These are phyloP conservation scores for Melipona quadrifasciata DNA, from an alignment of 1,140 invertebrate species.

Conservation along the genomic window DNA sequence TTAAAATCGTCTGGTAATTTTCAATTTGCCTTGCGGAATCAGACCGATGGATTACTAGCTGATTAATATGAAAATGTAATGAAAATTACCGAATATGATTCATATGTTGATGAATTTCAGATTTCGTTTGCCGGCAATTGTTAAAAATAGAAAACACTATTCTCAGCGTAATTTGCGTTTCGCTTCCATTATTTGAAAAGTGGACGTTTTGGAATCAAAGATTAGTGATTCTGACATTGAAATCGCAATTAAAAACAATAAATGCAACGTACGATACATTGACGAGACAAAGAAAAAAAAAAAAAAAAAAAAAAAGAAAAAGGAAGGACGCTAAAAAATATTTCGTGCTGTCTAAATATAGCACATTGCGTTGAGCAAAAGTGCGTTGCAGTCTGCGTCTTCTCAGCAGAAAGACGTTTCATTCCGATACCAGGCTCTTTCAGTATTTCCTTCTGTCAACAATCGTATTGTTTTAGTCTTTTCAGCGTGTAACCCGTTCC, in stretches of 20 bases:
- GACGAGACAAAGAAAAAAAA: no score
- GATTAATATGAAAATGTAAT: neutral
- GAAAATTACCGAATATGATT: neutral
- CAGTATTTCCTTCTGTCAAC: constrained; percentile 9
- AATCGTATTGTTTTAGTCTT: constrained; percentile 23
- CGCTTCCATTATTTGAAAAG: no score
- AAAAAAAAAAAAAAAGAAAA: no score
- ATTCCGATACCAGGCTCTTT: neutral
- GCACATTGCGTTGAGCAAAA: neutral
- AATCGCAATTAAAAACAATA: no score
- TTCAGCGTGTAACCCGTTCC: constrained; percentile 44
- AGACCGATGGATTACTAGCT: neutral
- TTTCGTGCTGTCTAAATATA: neutral
- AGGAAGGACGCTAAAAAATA: no score
- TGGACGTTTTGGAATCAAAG: no score
- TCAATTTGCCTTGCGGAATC: neutral
- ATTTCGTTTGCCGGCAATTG: no score
- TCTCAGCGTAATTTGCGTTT: no score
- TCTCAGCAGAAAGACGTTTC: neutral
- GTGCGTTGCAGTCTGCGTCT: neutral
- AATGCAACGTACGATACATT: no score
- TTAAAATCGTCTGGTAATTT: neutral
- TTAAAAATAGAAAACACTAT: no score
- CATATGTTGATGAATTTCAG: neutral
- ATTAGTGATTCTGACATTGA: no score